These are phyloP conservation scores for Zygaena filipendulae DNA, from an alignment of 2,888 invertebrate species.

Conservation along the genomic window DNA sequence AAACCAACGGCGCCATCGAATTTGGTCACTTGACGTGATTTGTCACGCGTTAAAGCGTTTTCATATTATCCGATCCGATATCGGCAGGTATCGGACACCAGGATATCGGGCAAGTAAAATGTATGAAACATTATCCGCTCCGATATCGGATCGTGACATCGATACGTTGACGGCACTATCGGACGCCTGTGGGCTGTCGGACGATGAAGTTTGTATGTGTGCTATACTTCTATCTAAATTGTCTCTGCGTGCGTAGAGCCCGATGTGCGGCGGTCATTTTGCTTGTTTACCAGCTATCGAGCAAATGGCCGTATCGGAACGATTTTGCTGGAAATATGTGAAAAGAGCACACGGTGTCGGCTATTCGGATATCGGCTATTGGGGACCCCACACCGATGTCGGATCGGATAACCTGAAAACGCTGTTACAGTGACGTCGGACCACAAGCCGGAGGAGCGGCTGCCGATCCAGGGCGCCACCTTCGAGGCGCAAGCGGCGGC, in stretches of 20 bases:
- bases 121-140: not conserved
- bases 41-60: not conserved
- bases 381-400: not conserved
- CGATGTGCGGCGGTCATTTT: not conserved
- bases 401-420: not conserved
- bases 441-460: slow-evolving; percentile 76
- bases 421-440: slow-evolving; percentile 68
- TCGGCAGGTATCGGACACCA: not conserved
- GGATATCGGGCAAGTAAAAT: not conserved
- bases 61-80: not conserved
- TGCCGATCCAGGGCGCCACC: slow-evolving; percentile 73
- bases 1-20: no score
- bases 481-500: slow-evolving; percentile 86
- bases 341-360: not conserved
- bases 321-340: not conserved
- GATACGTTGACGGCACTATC: slow-evolving; percentile 3
- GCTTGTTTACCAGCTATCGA: not conserved
- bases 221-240: slow-evolving; percentile 4
- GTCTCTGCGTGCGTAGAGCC: slow-evolving; percentile 5
- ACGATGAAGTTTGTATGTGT: slow-evolving; percentile 1
- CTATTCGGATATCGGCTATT: no score
- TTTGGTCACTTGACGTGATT: no score
- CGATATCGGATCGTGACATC: not conserved
- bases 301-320: not conserved
- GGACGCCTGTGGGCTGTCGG: not conserved